Conservation (phyloP, 2,797 vertebrate species). For the Pipistrellus kuhlii region DNA sequence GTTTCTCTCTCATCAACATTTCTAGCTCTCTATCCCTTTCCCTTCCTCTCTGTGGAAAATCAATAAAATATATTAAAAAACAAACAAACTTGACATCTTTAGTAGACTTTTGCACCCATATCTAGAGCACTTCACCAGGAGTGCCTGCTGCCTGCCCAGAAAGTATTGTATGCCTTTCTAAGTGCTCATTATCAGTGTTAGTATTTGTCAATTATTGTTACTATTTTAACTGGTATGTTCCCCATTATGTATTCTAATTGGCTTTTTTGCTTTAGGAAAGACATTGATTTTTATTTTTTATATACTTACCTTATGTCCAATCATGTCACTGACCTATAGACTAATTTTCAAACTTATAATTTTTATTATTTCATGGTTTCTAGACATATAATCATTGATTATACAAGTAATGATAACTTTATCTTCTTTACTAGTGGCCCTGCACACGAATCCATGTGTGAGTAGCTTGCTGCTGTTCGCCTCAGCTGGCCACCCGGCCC, state of each 20-base stretch:
- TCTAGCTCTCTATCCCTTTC: too few species aligned
- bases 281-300: constrained; percentile 31
- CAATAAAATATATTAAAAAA: too few species aligned
- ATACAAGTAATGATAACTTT: constrained; percentile 37
- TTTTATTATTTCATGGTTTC: constrained; percentile 36
- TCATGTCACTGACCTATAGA: not conserved
- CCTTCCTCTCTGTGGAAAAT: too few species aligned
- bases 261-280: constrained; percentile 40
- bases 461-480: too few species aligned
- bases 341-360: constrained; percentile 23
- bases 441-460: too few species aligned
- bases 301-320: not conserved
- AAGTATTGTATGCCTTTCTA: not conserved
- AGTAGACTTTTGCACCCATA: too few species aligned
- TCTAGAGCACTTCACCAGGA: not conserved
- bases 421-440: not conserved
- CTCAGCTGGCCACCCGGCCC: too few species aligned
- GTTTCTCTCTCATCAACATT: too few species aligned
- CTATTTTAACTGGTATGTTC: constrained; percentile 29
- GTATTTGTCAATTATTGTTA: not conserved
- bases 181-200: not conserved
- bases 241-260: not conserved
- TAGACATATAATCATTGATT: constrained; percentile 8
- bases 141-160: not conserved
- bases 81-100: not conserved